These are phyloP conservation scores for Neopipo cinnamomea DNA, from an alignment of 2,113 vertebrate species.

Conservation along the genomic window DNA sequence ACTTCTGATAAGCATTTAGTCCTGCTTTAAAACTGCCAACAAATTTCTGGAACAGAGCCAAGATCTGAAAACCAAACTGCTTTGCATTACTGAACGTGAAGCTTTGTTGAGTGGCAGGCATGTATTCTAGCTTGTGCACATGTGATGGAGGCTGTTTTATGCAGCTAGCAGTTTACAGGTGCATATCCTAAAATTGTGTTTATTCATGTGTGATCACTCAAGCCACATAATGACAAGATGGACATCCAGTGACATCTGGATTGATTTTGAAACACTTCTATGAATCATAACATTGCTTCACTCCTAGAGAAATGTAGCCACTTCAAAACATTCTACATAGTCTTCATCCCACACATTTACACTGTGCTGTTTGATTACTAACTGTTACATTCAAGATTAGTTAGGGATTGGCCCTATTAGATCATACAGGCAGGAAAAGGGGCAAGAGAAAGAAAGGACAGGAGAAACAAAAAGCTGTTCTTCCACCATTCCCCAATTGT, in stretches of 20 bases:
- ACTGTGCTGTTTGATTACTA: neutral
- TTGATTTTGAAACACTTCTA: neutral
- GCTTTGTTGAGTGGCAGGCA: neutral
- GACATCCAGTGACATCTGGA: neutral
- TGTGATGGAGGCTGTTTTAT: neutral
- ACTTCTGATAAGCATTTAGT: neutral
- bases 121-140: neutral
- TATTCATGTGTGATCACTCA: neutral
- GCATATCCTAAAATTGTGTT: neutral
- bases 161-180: neutral
- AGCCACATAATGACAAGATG: rapidly evolving
- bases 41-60: neutral
- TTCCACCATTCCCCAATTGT: neutral
- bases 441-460: neutral
- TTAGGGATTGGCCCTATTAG: neutral
- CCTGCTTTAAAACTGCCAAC: neutral
- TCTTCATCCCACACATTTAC: neutral
- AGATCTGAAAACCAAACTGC: neutral
- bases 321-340: neutral
- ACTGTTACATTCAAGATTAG: neutral
- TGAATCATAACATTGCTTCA: neutral
- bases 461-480: neutral
- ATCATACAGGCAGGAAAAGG: neutral
- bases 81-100: neutral
- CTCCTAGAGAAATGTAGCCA: neutral